Evolutionary conservation across 2,797 vertebrate species (phyloP).

Genomic region (Myotis vivesi): DNA sequence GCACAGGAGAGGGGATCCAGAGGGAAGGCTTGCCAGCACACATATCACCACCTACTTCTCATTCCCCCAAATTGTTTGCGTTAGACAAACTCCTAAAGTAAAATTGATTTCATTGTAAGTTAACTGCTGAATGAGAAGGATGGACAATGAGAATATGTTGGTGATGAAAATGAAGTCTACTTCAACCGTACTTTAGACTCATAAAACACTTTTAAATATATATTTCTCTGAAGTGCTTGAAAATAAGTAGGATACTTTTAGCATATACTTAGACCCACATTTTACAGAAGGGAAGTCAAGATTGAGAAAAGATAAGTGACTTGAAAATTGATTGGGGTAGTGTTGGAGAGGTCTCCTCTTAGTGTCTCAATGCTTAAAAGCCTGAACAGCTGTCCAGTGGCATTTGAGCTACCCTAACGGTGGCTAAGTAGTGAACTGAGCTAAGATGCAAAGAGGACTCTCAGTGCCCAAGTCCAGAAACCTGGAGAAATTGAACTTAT

Average conservation of each 20-base stretch:
- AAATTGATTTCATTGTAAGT: background rate
- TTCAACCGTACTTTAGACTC: background rate
- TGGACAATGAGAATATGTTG: background rate
- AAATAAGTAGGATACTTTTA: background rate
- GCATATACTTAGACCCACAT: background rate
- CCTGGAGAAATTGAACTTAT: background rate
- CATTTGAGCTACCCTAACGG: background rate
- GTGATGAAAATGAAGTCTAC: background rate
- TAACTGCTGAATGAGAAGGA: background rate
- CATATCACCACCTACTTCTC: background rate
- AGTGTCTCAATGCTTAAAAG: background rate
- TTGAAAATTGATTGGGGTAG: background rate
- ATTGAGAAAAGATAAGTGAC: background rate
- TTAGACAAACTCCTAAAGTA: background rate
- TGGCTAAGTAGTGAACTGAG: background rate
- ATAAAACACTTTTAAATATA: background rate
- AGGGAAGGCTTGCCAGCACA: background rate
- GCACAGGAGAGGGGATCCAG: background rate
- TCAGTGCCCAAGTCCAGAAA: background rate
- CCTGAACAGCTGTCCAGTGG: background rate
- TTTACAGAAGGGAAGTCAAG: background rate
- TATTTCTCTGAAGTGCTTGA: background rate
- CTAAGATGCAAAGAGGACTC: background rate
- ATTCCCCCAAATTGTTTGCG: background rate
- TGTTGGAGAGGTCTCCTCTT: accelerated